Evolutionary conservation across 1,140 invertebrate species (phyloP).

Genomic region (Lethocerus indicus): DNA sequence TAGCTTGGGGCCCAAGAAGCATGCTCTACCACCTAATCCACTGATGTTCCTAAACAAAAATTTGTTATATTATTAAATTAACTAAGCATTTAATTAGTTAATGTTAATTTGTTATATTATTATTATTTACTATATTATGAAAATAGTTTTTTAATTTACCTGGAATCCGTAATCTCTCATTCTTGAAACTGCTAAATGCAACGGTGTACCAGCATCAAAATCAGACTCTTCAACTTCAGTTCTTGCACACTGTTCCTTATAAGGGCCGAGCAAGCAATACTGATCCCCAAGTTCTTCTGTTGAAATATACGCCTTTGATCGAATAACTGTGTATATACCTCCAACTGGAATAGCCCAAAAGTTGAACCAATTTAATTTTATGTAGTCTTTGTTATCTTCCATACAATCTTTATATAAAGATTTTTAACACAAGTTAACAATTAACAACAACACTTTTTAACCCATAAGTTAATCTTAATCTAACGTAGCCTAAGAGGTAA

Average conservation of each 20-base stretch:
- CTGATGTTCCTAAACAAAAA: not conserved
- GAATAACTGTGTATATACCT: conserved; percentile 96
- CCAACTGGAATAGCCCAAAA: conserved; percentile 50
- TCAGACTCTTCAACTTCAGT: conserved; percentile 94
- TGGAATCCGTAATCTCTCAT: conserved; percentile 79
- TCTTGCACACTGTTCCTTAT: conserved; percentile 83
- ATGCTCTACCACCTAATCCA: too few relatives aligned
- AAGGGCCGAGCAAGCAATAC: conserved; percentile 85
- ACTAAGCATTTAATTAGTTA: not conserved
- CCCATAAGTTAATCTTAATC: too few relatives aligned
- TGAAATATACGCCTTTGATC: conserved; percentile 95
- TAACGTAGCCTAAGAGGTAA: too few relatives aligned
- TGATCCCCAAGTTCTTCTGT: conserved; percentile 97
- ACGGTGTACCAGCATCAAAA: conserved; percentile 54
- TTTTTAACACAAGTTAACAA: too few relatives aligned
- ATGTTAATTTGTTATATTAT: not conserved
- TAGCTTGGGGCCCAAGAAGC: too few relatives aligned
- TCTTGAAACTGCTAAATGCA: conserved; percentile 62
- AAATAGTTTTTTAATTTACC: conserved; percentile 32
- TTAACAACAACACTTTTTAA: too few relatives aligned
- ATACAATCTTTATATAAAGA: too few relatives aligned
- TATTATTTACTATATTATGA: not conserved
- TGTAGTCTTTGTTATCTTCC: conserved; percentile 69
- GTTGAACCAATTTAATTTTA: not conserved
- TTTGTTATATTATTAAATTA: not conserved